Evolutionary conservation across 2,113 vertebrate species (phyloP), one percentile per base, ranked within the genome.

Genomic region (Pangasianodon gigas): DNA sequence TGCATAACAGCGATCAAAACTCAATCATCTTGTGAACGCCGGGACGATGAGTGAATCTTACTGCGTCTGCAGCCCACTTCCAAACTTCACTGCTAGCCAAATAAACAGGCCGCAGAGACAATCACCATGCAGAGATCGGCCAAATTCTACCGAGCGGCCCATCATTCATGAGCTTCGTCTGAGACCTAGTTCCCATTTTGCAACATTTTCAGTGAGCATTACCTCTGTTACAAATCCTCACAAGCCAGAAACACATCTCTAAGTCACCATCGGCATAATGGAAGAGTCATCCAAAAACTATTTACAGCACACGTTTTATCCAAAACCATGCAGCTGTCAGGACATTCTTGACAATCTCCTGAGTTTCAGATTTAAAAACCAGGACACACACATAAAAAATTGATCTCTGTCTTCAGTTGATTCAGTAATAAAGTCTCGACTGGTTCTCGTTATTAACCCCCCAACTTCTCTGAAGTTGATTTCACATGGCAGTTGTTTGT

Each of bases 41-140:
- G 56, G 62, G 67, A 87, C 48, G 90, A 90, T 92, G 91, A 94
- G 91, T 88, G 90, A 86, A 86, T 90, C 85, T 93, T 75, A 90
- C 85, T 92, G 87, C 51, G 87, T 60, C 75, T 88, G 1, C 32
- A 65, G 44, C 90, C 81, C 83, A 90, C 91, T 87, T 88, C 83
- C 90, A 46, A 1, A 86, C 86, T 67, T 90, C 87, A 90, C 86
- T 87, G 88, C 80, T 91, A 88, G 93, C 91, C 90, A 91, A 91
- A 67, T 24, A 69, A 44, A 58, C 4, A 60, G 84, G 87, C 89
- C 84, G 90, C 90, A 91, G 89, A 92, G 90, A 89, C 87, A 91
- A 93, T 89, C 52, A 32, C n/a, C 32, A 81, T 8, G 41, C 48
- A 81, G 90, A 37, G 48, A 92, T 85, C 88, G 81, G 82, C 60